Conservation (phyloP, 37 sponge, comb jelly and placozoan genomes). For the Cladorhizidae sp. region DNA sequence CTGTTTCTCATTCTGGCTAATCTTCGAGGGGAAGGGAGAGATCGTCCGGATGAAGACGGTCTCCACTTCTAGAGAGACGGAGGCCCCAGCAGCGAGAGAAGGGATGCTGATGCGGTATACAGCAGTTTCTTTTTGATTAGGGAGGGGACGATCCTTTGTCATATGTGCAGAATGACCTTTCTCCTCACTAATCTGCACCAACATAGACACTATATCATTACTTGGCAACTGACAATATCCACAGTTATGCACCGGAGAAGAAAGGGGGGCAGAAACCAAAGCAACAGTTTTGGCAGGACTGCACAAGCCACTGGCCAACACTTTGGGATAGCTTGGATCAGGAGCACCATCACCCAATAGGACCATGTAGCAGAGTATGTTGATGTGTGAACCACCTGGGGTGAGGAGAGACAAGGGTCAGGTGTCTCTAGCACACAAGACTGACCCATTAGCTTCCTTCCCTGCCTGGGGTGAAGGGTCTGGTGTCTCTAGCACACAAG, state of each 20-base stretch:
- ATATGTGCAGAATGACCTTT: not conserved
- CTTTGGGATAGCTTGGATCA: too few species aligned
- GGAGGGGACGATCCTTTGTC: not conserved
- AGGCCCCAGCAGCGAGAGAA: conserved; percentile 43
- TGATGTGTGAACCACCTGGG: too few species aligned
- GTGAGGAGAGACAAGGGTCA: too few species aligned
- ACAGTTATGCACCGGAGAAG: too few species aligned
- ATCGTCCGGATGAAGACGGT: conserved; percentile 60
- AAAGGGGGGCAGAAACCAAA: not conserved
- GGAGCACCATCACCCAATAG: too few species aligned
- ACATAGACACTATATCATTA: not conserved
- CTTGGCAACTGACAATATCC: too few species aligned
- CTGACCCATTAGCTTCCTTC: too few species aligned
- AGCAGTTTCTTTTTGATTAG: not conserved
- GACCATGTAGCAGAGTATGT: not conserved
- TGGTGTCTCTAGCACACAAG: too few species aligned
- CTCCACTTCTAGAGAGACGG: conserved; percentile 60
- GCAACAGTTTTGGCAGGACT: too few species aligned
- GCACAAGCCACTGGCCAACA: too few species aligned
- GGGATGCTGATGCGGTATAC: conserved; percentile 40
- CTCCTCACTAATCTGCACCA: not conserved
- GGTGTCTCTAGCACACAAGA: too few species aligned
- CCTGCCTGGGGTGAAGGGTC: too few species aligned
- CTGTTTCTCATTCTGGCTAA: conserved; percentile 86
- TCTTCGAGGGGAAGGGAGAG: conserved; percentile 75